Conservation (phyloP, 2,888 invertebrate genomes). For the Cotesia congregata region DNA sequence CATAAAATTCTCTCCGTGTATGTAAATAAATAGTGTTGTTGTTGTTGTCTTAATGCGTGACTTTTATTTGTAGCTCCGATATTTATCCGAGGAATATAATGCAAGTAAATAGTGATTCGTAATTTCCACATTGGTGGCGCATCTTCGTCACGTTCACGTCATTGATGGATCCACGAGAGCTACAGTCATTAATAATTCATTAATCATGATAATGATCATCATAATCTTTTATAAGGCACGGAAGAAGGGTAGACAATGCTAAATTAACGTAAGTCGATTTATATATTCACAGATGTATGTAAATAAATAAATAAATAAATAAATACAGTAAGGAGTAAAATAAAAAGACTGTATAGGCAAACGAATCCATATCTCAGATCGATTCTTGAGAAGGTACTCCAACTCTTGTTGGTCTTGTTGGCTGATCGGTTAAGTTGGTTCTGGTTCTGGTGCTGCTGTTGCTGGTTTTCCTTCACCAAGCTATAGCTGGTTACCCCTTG, state of each 20-base stretch:
- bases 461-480: background rate
- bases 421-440: background rate
- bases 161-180: constrained; percentile 57
- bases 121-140: constrained; percentile 20
- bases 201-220: constrained; percentile 59
- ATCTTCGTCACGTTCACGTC: constrained; percentile 51
- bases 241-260: constrained; percentile 12
- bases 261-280: background rate
- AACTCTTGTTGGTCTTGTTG: constrained; percentile 1
- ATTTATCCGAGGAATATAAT: constrained; percentile 4
- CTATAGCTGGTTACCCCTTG: constrained; percentile 34
- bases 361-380: constrained; percentile 65
- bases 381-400: constrained; percentile 53
- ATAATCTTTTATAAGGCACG: background rate
- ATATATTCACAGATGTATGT: background rate
- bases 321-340: constrained; percentile 11
- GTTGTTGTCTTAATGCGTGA: constrained; percentile 19
- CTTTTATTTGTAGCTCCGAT: constrained; percentile 25
- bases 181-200: constrained; percentile 67
- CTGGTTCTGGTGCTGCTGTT: background rate
- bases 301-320: background rate
- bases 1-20: too few relatives aligned
- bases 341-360: constrained; percentile 17
- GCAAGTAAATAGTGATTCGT: constrained; percentile 6
- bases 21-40: background rate